Conservation (phyloP, 2,888 invertebrate species). For the Lasioglossum zephyrum region DNA sequence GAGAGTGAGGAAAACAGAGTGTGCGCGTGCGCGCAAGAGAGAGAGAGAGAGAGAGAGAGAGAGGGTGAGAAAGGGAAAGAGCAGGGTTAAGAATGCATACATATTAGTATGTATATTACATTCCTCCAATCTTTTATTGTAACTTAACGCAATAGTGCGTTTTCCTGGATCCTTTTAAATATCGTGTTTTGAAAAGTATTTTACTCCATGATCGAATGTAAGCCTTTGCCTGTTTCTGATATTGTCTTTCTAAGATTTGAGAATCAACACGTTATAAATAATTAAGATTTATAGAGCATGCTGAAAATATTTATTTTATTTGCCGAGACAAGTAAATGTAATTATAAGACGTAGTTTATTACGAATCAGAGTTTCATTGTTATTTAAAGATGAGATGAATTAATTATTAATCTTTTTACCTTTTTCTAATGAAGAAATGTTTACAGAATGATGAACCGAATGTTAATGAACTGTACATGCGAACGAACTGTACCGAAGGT, state of each 20-base stretch:
- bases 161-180: constrained; percentile 50
- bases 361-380: constrained; percentile 54
- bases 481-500: constrained; percentile 33
- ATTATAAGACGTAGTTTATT: constrained; percentile 51
- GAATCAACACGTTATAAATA: constrained; percentile 43
- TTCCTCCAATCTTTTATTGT: constrained; percentile 63
- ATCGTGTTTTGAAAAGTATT: constrained; percentile 50
- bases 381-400: constrained; percentile 56
- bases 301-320: constrained; percentile 65
- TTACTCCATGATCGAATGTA: constrained; percentile 44
- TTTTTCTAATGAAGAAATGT: constrained; percentile 46
- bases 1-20: background rate
- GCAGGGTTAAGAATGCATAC: constrained; percentile 48
- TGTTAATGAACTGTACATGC: constrained; percentile 41
- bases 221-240: constrained; percentile 55
- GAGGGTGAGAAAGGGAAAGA: constrained; percentile 32
- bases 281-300: constrained; percentile 63
- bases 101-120: constrained; percentile 55
- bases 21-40: no score
- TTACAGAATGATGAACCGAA: constrained; percentile 33
- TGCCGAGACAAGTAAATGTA: constrained; percentile 36
- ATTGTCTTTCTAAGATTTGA: constrained; percentile 61
- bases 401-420: constrained; percentile 55
- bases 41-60: background rate
- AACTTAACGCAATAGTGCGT: constrained; percentile 54